Evolutionary conservation across 2,113 vertebrate species (phyloP), one percentile per base, ranked within the genome.

Genomic region (Rhodinocichla rosea): DNA sequence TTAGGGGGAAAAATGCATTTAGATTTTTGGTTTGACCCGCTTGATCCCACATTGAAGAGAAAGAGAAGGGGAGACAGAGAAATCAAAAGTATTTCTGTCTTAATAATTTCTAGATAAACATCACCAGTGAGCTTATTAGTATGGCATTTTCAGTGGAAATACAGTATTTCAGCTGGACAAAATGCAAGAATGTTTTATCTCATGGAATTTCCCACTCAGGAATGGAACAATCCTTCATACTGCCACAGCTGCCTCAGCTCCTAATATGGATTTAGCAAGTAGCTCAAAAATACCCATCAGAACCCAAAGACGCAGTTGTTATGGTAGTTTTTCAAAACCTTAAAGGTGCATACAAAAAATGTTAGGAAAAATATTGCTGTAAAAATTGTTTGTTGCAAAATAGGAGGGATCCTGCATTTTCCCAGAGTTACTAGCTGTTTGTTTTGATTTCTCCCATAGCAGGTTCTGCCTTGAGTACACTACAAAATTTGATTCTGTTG

Each of bases 161-260:
- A 92, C 45, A 91, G 50, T 87, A 95, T 96, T 96, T 97, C 97
- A 93, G 68, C 89, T 94, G 97, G 97, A 97, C 90, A 94, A 89
- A 90, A 65, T 75, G 84, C 96, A 97, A 96, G 90, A 94, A 94
- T 92, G 78, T 93, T 97, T 94, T 96, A 94, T 97, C 96, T 97
- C 88, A 94, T 97, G 96, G 97, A 97, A 97, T 98, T 97, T 98
- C 95, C 85, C 92, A 94, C 90, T 97, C 90, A 95, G 96, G 88
- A 97, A 92, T 78, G 95, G 96, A 95, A 93, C 53, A 89, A 93
- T 94, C 97, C 89, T 97, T 94, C 93, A 76, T 80, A 57, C 85
- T 97, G 90, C 89, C 47, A 53, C 20, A 2, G 64, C 89, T 62
- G 89, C 89, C 79, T 97, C 81, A 96, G 91, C 74, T 96, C 92